Conservation (phyloP, 2,888 invertebrate species). For the Pristionchus mayeri region DNA sequence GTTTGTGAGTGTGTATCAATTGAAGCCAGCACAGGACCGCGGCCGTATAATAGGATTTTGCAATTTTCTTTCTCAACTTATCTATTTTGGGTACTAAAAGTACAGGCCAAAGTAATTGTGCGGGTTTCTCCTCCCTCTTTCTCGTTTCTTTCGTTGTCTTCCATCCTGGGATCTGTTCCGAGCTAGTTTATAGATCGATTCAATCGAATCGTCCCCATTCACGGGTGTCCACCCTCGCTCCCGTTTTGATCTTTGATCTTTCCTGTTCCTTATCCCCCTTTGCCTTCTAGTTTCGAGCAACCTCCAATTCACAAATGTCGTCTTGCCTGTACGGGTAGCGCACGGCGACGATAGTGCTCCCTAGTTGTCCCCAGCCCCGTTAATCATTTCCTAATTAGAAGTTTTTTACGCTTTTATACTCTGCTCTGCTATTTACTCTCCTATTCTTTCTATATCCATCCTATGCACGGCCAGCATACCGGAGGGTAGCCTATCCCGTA, state of each 20-base stretch:
- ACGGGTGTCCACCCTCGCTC: not conserved
- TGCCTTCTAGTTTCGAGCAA: not conserved
- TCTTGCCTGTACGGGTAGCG: not conserved
- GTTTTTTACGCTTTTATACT: constrained; percentile 23
- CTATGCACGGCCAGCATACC: not conserved
- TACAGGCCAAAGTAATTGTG: constrained; percentile 27
- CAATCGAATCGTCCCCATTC: not conserved
- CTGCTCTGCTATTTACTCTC: not conserved
- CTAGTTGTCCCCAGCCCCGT: not conserved
- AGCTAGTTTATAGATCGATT: constrained; percentile 6
- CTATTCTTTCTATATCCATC: not conserved
- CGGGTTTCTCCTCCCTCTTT: not conserved
- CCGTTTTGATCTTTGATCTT: constrained; percentile 5
- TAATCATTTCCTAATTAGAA: not conserved
- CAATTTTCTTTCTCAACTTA: not conserved
- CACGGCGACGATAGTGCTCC: not conserved
- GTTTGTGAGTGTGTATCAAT: not conserved
- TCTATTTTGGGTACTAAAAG: constrained; percentile 21
- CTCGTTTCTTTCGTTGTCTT: not conserved
- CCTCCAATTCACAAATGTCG: not conserved
- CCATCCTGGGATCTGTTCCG: not conserved
- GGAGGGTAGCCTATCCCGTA: not conserved
- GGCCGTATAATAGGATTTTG: constrained; percentile 38
- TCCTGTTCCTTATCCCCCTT: not conserved
- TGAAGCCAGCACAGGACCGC: constrained; percentile 28